Percentiles rank a stretch among this genome's conserved stretches.
Evolutionary conservation across 2,113 vertebrate species (phyloP).

Genomic region (Helogale parvula): DNA sequence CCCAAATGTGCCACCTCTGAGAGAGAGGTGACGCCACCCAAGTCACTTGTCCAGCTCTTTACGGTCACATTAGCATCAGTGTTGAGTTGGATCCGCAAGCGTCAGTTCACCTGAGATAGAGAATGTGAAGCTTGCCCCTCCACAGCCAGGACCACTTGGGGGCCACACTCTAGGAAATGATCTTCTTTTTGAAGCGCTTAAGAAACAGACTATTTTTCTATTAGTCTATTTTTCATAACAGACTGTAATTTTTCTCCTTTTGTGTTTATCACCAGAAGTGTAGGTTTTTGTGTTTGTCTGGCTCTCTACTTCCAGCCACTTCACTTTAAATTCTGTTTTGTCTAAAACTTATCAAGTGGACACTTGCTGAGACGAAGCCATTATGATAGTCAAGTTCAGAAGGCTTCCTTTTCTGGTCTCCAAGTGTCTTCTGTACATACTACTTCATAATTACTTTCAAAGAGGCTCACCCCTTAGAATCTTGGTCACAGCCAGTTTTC

Average conservation of each 20-base stretch:
- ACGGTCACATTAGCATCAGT: neutral
- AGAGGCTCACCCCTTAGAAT: neutral
- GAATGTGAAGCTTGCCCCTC: neutral
- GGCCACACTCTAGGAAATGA: neutral
- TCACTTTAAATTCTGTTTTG: neutral
- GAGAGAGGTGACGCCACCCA: neutral
- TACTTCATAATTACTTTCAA: neutral
- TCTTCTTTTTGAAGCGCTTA: neutral
- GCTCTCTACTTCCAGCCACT: neutral
- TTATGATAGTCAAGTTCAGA: neutral
- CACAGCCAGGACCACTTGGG: fast-evolving
- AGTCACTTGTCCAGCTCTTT: neutral
- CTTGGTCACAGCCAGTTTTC: neutral
- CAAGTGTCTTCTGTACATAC: neutral
- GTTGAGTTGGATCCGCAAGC: neutral
- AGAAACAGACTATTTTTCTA: neutral
- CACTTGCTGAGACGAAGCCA: neutral
- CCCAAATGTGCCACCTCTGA: neutral
- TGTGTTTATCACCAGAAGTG: neutral
- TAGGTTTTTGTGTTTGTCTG: neutral
- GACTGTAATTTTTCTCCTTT: neutral
- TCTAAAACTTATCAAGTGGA: neutral
- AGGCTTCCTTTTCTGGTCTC: neutral
- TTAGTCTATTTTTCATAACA: neutral
- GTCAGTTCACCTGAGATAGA: neutral